phyloP scores from a whole-genome alignment of 2,888 invertebrate species.

The Adineta ricciae region DNA sequence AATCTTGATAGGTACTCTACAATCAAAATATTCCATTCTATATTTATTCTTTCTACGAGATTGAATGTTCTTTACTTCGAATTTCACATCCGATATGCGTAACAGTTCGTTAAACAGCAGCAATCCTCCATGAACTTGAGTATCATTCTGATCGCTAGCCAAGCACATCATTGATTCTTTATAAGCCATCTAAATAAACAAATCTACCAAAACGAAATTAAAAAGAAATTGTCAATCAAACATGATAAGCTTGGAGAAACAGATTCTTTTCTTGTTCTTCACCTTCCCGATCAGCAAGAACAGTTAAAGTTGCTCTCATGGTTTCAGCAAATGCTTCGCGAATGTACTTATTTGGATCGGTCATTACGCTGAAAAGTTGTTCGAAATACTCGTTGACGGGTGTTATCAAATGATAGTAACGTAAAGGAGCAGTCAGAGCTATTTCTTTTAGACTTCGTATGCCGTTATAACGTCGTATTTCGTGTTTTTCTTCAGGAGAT shows the following conservation, averaged over 20 bases:
- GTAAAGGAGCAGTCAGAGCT: neutral
- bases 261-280: neutral
- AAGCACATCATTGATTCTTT: neutral
- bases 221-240: neutral
- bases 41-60: too few species aligned
- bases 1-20: neutral
- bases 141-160: neutral
- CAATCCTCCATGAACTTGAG: neutral
- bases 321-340: constrained; percentile 18
- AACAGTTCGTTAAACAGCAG: neutral
- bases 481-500: neutral
- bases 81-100: neutral
- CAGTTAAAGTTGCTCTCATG: neutral
- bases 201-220: neutral
- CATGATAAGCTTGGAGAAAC: neutral
- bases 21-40: neutral
- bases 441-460: constrained; percentile 3
- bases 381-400: neutral
- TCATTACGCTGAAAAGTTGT: neutral
- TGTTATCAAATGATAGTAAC: constrained; percentile 13
- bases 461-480: constrained; percentile 1
- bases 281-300: neutral
- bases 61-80: neutral
- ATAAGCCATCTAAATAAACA: neutral
- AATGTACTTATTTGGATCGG: neutral